Base-by-base conservation (phyloP, 2,113 vertebrate species). In the Acanthisitta chloris region DNA sequence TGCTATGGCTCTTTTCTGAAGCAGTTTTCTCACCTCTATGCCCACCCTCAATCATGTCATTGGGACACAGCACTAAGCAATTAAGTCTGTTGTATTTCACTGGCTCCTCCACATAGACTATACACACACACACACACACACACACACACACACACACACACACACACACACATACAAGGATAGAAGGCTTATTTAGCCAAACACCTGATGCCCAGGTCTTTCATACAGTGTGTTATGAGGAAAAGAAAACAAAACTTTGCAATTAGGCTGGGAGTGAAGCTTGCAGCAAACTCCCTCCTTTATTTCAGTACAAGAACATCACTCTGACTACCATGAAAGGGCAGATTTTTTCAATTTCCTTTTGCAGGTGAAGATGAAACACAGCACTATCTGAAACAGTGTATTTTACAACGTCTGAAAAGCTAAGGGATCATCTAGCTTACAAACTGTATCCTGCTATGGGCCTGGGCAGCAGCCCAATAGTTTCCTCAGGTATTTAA, bases 151-250 rank as follows among this genome's bases (percentile, higher is more conserved):
- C 0, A 46, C 9, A 78, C 20, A 87, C 4, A 46, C 21, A 58
- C 13, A 55, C 21, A 36, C 0, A 43, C 3, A 61, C 5, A 74
- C 54, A 54, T 25, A 78, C 17, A 78, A 5, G 18, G 73, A 72
- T 9, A 88, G 31, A 61, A 86, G 40, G 18, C 38, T 81, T 18
- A 87, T 84, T 85, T 57, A 80, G 77, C 40, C 77, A 65, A 93
- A 89, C 81, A 95, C 83, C 91, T 85, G 92, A 65, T 91, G 77
- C 57, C 78, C 61, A 79, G 38, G 66, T n/a, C 67, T 67, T 78
- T 54, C 19, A 57, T 6, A 36, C 10, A 31, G 9, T 2, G 6
- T 54, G 15, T 28, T 20, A 29, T 1, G 12, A 83, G 45, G 46
- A 84, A 79, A 64, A 79, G 29, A 58, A 93, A 90, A 62, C 12